A percentile compares a stretch with the other conserved stretches of the same genome.
These are phyloP conservation scores for Cebus imitator DNA, from an alignment of 2,113 vertebrate species.

Conservation along the genomic window DNA sequence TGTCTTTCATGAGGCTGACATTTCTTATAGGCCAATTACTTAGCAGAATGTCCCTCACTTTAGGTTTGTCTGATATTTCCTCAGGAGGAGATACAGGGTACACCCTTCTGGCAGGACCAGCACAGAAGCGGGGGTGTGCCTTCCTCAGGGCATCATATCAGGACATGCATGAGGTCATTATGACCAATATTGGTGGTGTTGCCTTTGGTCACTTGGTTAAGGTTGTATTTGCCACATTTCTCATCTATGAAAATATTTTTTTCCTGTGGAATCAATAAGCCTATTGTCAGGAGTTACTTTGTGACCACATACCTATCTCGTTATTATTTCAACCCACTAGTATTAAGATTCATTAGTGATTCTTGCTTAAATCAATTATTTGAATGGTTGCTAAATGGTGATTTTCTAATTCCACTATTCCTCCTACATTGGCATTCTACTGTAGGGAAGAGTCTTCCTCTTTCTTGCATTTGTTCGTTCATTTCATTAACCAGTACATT, in stretches of 20 bases:
- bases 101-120: neutral
- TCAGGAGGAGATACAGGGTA: neutral
- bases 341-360: neutral
- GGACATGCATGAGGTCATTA: neutral
- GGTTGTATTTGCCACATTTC: neutral
- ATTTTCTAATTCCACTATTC: neutral
- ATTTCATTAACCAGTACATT: neutral
- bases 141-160: neutral
- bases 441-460: neutral
- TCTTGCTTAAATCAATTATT: neutral
- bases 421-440: neutral
- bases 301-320: neutral
- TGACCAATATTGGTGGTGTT: too few species aligned
- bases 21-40: neutral
- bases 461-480: neutral
- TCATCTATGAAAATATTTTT: neutral
- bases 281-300: neutral
- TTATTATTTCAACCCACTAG: neutral
- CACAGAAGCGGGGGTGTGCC: fast-evolving
- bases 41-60: neutral
- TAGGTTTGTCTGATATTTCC: neutral
- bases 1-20: neutral
- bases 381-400: neutral
- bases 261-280: neutral
- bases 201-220: neutral